These are phyloP conservation scores for Philypnodon macrostomus DNA, from an alignment of 2,797 vertebrate genomes.

Conservation along the genomic window DNA sequence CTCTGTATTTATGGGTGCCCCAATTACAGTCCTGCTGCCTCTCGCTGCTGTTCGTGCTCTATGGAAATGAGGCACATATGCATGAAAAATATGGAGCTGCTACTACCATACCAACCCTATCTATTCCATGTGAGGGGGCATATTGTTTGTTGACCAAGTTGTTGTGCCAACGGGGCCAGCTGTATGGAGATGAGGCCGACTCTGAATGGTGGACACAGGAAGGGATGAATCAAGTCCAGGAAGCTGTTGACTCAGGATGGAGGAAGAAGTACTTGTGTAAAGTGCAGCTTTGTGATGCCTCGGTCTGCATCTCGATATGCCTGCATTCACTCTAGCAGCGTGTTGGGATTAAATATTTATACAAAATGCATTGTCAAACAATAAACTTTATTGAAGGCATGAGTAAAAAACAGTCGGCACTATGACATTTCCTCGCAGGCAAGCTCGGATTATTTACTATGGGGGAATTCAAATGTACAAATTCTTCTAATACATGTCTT, in stretches of 20 bases:
- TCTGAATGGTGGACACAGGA: slow-evolving; percentile 68
- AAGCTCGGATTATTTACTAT: too few species aligned
- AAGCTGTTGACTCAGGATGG: slow-evolving; percentile 52
- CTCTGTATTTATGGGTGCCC: slow-evolving; percentile 55
- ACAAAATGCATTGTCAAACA: too few species aligned
- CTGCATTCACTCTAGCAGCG: neutral
- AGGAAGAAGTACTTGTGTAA: slow-evolving; percentile 47
- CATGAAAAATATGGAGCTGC: slow-evolving; percentile 40
- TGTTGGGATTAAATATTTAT: too few species aligned
- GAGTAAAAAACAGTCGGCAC: too few species aligned
- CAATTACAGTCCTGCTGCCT: slow-evolving; percentile 45
- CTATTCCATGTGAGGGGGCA: slow-evolving; percentile 17
- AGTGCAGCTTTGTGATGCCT: slow-evolving; percentile 23
- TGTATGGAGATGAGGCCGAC: slow-evolving; percentile 68
- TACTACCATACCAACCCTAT: slow-evolving; percentile 6
- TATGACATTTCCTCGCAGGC: too few species aligned
- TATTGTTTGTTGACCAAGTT: slow-evolving; percentile 46
- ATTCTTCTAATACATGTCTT: too few species aligned
- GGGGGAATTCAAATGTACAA: too few species aligned
- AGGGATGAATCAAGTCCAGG: slow-evolving; percentile 61
- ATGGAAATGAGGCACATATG: slow-evolving; percentile 37
- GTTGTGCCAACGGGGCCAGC: slow-evolving; percentile 60
- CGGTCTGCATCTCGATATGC: slow-evolving; percentile 28
- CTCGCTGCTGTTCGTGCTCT: slow-evolving; percentile 36
- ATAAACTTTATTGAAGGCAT: too few species aligned